Evolutionary conservation across 2,888 invertebrate genomes (phyloP).

Genomic region (Luffia ferchaultella): DNA sequence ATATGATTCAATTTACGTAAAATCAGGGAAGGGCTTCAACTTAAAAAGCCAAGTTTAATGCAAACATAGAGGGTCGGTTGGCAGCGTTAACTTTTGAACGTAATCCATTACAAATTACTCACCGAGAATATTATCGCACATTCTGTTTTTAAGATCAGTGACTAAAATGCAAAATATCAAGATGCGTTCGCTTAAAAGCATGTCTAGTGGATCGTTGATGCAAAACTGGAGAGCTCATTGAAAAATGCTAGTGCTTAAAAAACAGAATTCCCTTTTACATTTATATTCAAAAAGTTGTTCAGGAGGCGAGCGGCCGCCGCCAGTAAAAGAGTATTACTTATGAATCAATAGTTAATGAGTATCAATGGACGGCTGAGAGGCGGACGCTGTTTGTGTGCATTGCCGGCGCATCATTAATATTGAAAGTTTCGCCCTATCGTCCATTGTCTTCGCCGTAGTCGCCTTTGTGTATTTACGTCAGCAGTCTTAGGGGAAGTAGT

Average conservation of each 20-base stretch:
- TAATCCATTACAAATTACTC: no score
- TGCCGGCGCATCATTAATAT: slow-evolving; percentile 61
- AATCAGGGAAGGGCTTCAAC: neutral
- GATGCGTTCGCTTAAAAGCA: no score
- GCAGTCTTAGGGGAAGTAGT: slow-evolving; percentile 41
- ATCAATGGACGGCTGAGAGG: slow-evolving; percentile 56
- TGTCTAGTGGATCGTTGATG: no score
- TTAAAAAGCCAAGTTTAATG: neutral
- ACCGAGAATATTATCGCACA: no score
- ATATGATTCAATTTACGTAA: neutral
- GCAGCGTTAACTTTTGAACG: no score
- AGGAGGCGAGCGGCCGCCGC: slow-evolving; percentile 29
- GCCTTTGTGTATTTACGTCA: slow-evolving; percentile 51
- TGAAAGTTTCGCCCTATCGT: slow-evolving; percentile 45
- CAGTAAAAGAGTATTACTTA: slow-evolving; percentile 60
- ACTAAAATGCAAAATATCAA: no score
- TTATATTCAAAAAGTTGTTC: slow-evolving; percentile 57
- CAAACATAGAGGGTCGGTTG: no score
- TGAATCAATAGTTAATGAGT: slow-evolving; percentile 65
- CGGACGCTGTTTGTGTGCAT: slow-evolving; percentile 47
- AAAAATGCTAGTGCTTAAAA: slow-evolving; percentile 23
- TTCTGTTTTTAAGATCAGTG: no score
- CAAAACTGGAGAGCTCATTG: slow-evolving; percentile 5
- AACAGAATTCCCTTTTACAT: slow-evolving; percentile 39
- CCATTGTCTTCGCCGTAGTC: slow-evolving; percentile 54